Base-by-base conservation (phyloP, 2,797 vertebrate species). In the Apogon hyalosoma region DNA sequence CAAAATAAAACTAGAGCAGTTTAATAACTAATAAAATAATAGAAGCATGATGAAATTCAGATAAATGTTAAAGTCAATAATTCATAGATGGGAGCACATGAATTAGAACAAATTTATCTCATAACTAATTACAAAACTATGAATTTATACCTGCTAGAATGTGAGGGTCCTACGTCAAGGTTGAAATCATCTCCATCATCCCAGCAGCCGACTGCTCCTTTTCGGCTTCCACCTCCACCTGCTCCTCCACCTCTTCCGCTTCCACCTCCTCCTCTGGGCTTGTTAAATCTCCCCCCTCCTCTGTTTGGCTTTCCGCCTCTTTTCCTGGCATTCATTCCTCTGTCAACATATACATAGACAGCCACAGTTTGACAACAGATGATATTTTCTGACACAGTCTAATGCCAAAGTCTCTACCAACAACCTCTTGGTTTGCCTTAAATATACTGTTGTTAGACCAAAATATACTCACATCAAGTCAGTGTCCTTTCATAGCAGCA, bases 151-250 rank as follows among this genome's bases (percentile, higher is more conserved):
- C 92, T 96, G 88, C 68, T 84, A 53, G 92, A 80, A 40, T 39
- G 82, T 57, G 87, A 70, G 6, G 94, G 89, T 77, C 93, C 94
- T 54, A 93, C 79, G 24, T 95, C 93, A 63, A 98, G 90, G 79
- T 81, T 94, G 79, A 98, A 98, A 85, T 98, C 97, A 75, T 96
- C 96, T 2, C 86, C 95, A 19, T 97, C 95, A 3, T 99, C 96
- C 95, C 95, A 98, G 38, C 66, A 61, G 79, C 85, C 90, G 54
- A 79, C 85, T 15, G 92, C 95, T 74, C 91, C 94, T 88, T 98
- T 98, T 63, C 82, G 95, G 24, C 54, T 85, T 60, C 94, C 92
- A 16, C 93, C 82, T 0, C 79, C 84, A 0, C 80, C 74, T 0
- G 76, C 73, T 0, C 90, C 81, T 0, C 84, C 72, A 0, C 74